phyloP scores from a whole-genome alignment of 2,113 vertebrate genomes.

The Dendropsophus ebraccatus region DNA sequence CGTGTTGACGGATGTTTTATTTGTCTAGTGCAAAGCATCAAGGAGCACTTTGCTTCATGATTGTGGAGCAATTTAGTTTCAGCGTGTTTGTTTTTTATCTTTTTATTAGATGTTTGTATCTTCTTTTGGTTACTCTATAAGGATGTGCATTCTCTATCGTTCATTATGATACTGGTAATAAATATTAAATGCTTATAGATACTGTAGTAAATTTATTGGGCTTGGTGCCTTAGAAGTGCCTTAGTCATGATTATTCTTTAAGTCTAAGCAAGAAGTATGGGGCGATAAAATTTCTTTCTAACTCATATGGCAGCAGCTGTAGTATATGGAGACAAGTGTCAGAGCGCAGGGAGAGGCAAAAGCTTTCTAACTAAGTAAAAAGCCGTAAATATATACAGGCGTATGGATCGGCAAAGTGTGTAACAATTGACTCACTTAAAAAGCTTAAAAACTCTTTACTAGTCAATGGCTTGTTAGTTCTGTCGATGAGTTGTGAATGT shows the following conservation, averaged over 20 bases:
- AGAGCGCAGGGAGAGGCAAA: neutral
- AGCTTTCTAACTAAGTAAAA: neutral
- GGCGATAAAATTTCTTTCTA: neutral
- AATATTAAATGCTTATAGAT: neutral
- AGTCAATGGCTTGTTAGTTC: too few species aligned
- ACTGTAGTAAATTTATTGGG: neutral
- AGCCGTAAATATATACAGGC: neutral
- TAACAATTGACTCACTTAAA: too few species aligned
- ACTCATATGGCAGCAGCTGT: neutral
- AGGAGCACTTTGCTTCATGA: constrained; percentile 22
- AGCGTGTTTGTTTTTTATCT: neutral
- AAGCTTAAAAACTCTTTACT: too few species aligned
- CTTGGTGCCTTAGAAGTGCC: neutral
- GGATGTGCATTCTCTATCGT: neutral
- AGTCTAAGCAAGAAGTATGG: neutral
- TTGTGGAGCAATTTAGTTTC: neutral
- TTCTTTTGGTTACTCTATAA: neutral
- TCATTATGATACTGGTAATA: neutral
- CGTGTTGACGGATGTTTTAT: constrained; percentile 2
- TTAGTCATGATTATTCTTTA: neutral
- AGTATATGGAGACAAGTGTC: neutral
- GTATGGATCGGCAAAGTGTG: neutral
- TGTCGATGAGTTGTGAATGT: too few species aligned
- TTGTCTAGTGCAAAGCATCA: constrained; percentile 1
- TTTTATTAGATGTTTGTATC: neutral